phyloP scores from a whole-genome alignment of 2,113 vertebrate species.

The Archocentrus centrarchus region DNA sequence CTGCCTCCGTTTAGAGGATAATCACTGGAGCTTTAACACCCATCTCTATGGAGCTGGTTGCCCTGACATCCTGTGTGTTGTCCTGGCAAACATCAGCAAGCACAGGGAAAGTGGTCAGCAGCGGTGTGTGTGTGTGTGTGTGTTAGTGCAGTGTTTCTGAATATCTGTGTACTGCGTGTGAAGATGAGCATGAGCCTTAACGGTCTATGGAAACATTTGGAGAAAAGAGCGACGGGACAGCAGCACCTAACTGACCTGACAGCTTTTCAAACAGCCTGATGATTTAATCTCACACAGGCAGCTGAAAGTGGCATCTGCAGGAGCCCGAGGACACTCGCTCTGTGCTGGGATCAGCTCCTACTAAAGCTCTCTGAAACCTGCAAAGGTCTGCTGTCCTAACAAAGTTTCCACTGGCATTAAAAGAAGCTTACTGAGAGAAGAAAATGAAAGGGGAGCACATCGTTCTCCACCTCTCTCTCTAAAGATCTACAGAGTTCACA shows the following conservation, averaged over 20 bases:
- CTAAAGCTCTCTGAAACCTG: background rate
- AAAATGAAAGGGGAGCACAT: background rate
- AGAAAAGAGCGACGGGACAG: background rate
- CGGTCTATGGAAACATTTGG: slow-evolving; percentile 21
- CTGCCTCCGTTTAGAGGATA: background rate
- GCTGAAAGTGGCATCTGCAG: slow-evolving; percentile 26
- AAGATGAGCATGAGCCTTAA: background rate
- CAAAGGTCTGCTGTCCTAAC: background rate
- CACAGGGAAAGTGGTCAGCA: background rate
- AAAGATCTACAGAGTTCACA: background rate
- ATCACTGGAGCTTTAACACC: background rate
- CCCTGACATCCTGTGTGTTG: background rate
- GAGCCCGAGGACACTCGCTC: background rate
- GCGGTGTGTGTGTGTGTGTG: background rate
- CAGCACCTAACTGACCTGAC: slow-evolving; percentile 31
- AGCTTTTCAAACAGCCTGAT: slow-evolving; percentile 71
- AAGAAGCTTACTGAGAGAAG: rapidly evolving
- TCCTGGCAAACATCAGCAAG: slow-evolving; percentile 11
- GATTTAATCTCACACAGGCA: slow-evolving; percentile 57
- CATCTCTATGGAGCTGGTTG: background rate
- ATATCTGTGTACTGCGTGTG: background rate
- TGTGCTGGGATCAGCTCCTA: background rate
- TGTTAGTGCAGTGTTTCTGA: background rate
- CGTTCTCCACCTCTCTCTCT: rapidly evolving
- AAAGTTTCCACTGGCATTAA: background rate